Evolutionary conservation across 2,797 vertebrate species (phyloP), one percentile per base, ranked within the genome.

Genomic region (Anabas testudineus): DNA sequence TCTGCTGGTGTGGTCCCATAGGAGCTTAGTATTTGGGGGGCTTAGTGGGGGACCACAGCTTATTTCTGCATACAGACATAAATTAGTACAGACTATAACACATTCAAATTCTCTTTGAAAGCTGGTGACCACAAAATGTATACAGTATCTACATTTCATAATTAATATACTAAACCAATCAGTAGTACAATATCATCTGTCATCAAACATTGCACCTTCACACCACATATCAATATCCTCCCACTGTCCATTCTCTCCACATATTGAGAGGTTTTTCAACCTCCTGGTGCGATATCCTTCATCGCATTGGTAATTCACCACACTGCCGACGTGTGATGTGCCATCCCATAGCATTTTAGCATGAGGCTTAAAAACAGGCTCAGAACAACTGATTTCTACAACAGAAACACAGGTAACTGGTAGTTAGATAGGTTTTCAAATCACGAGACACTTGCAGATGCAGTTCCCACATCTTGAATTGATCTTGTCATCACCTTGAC

Each of bases 341-440:
- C 93, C 93, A 48, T 94, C 91, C 80, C 95, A 95, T 5, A 92
- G 28, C 18, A 89, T 82, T 62, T 92, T 89, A 78, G 93, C 80
- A 16, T 92, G 80, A 18, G 90, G 57, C 82, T 93, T 92, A 65
- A 90, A 84, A 59, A 90, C 78, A 72, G 95, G 94, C 8, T 81
- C 64, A 36, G 86, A 83, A 77, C 95, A 96, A 60, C 78, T 79
- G 56, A 95, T 90, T 93, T 95, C 95, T 96, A 92, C 62, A 92
- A 90, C 52, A 78, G 67, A 74, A 71, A 83, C n/a, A 87, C 43
- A 70, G 48, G 16, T 48, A 36, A 62, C 1, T n/a, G 55, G 39
- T 16, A 36, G 19, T 41, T 10, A 22, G 22, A 53, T 30, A 39
- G 19, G 42, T 41, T 4, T 19, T 19, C 0, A 36, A 14, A 53